Percentiles rank a stretch among this genome's conserved stretches.
Conservation (phyloP, 2,888 invertebrate genomes). For the Caradrina clavipalpis region DNA sequence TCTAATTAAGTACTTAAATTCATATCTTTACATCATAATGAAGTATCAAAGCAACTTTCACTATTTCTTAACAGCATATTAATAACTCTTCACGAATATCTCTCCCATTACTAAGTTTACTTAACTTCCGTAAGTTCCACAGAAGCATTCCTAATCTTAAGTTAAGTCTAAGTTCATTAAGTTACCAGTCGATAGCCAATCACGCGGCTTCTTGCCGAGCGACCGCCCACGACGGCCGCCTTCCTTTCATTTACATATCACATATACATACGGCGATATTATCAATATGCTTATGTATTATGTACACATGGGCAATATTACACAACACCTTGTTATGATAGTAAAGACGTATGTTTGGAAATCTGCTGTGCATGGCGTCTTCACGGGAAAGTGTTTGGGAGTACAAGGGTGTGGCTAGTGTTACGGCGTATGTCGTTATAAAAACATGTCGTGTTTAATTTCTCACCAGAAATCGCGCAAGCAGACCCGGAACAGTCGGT, state of each 20-base stretch:
- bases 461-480: background rate
- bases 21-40: background rate
- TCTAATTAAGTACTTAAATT: background rate
- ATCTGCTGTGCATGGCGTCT: background rate
- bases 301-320: conserved; percentile 19
- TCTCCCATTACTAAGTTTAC: conserved; percentile 10
- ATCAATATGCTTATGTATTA: conserved; percentile 5
- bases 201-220: conserved; percentile 9
- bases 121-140: conserved; percentile 25
- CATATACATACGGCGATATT: conserved; percentile 20
- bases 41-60: conserved; percentile 22
- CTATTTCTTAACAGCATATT: conserved; percentile 24
- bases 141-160: conserved; percentile 43
- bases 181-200: conserved; percentile 40
- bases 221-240: conserved; percentile 54
- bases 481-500: no score
- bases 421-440: background rate
- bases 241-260: conserved; percentile 42
- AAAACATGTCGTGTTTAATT: background rate
- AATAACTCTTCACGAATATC: conserved; percentile 9
- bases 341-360: conserved; percentile 16
- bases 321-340: conserved; percentile 32
- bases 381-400: conserved; percentile 36
- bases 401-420: background rate
- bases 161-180: conserved; percentile 33